Evolutionary conservation across 1,140 invertebrate genomes (phyloP).

Genomic region (Drosophila dunni): DNA sequence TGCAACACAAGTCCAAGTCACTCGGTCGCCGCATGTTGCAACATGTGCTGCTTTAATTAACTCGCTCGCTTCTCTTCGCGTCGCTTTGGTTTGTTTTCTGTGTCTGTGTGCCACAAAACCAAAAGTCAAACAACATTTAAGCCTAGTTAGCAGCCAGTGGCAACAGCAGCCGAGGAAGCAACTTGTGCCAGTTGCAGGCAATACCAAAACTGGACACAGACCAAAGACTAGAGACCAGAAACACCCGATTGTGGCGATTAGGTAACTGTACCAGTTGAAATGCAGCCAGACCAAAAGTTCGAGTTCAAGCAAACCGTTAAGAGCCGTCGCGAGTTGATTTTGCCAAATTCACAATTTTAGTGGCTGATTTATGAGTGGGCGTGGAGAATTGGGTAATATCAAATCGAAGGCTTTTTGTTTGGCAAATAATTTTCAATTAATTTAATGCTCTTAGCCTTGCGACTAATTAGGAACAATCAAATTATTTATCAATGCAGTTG

Average conservation of each 20-base stretch:
- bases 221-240: slow-evolving; percentile 7
- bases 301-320: slow-evolving; percentile 74
- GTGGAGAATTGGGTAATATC: slow-evolving; percentile 6
- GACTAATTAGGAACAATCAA: background rate
- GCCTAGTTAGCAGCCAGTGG: slow-evolving; percentile 48
- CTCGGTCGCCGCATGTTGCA: slow-evolving; percentile 72
- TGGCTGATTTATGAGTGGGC: slow-evolving; percentile 17
- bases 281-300: slow-evolving; percentile 62
- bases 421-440: slow-evolving; percentile 6
- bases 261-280: slow-evolving; percentile 49
- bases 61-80: slow-evolving; percentile 34
- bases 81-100: slow-evolving; percentile 32
- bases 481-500: background rate
- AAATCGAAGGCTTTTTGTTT: slow-evolving; percentile 5
- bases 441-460: background rate
- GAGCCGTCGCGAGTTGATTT: slow-evolving; percentile 13
- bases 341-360: slow-evolving; percentile 23
- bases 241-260: slow-evolving; percentile 60
- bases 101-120: slow-evolving; percentile 74
- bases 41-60: slow-evolving; percentile 75
- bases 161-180: slow-evolving; percentile 61
- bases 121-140: slow-evolving; percentile 29
- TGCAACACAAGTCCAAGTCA: slow-evolving; percentile 67
- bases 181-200: slow-evolving; percentile 41
- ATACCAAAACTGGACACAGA: slow-evolving; percentile 41